Base-by-base conservation (phyloP, 2,888 invertebrate species). In the Philereme transversata region DNA sequence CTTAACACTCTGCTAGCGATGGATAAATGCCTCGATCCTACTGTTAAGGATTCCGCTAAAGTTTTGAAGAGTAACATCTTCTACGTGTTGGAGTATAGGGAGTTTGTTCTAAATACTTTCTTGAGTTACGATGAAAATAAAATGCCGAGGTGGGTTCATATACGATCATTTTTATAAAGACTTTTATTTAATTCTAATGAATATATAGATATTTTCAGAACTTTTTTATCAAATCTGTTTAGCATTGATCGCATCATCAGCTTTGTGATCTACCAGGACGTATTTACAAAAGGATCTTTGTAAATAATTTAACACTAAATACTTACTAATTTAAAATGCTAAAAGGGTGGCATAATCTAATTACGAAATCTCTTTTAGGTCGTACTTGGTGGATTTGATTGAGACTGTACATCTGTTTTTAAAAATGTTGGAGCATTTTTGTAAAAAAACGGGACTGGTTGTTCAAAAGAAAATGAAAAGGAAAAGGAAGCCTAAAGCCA, bases 71-170 rank as follows among this genome's bases (percentile, higher is more conserved):
- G 97, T 85, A 97, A 97, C 84, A 95, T 98, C 69, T 97, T 99
- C 88, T 99, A 99, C 88, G 96, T 98, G 49, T 93, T 97, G 73
- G 99, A 99, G 87, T 99, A 99, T 85, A 94, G 99, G 67, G 99
- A 99, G 87, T 95, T 98, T 71, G 94, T 98, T 77, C 90, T 98
- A 59, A 94, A 95, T 53, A 94, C 98, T 69, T 89, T 99, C 75
- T 93, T 96, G 69, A 95, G 95, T 76, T 99, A 96, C 88, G 96
- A 98, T 80, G 96, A 97, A 78, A 89, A 94, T 72, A 96, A 97
- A 91, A 96, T 97, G 95, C 96, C 98, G 62, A 95, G 95, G 97
- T 45, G 7, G 10, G 43, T 43, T 43, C 43, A 4, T 4, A 10
- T 43, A 43, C 43, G n/a, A 43, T 5, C 22, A 10, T 43, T 43